phyloP scores from a whole-genome alignment of 1,140 invertebrate genomes.

The Tenebrio molitor region DNA sequence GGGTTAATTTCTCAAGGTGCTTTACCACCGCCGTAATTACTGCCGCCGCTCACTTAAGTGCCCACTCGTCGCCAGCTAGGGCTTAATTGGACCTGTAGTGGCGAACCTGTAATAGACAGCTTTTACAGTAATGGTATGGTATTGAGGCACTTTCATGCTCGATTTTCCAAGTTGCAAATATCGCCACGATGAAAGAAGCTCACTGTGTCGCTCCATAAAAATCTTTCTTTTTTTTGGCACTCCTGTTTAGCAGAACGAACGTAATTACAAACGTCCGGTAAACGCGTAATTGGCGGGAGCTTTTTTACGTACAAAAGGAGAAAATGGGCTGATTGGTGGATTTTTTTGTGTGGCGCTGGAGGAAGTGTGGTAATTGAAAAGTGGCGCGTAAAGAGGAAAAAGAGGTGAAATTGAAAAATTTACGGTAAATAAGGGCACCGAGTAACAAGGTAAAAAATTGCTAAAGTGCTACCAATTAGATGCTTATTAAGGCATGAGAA shows the following conservation, averaged over 20 bases:
- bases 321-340: neutral
- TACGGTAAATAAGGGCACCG: too few species aligned
- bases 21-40: neutral
- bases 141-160: neutral
- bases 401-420: too few species aligned
- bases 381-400: too few species aligned
- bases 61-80: neutral
- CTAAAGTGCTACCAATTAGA: too few species aligned
- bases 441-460: too few species aligned
- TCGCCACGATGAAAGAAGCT: neutral
- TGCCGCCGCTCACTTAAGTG: conserved; percentile 1
- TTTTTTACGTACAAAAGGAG: neutral
- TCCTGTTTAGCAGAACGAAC: neutral
- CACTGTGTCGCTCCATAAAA: conserved; percentile 14
- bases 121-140: conserved; percentile 22
- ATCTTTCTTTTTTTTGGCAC: conserved; percentile 4
- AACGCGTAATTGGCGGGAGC: conserved; percentile 21
- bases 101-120: conserved; percentile 8
- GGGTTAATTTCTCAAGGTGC: neutral
- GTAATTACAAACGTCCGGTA: conserved; percentile 33
- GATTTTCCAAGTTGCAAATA: too few species aligned
- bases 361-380: too few species aligned
- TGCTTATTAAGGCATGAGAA: too few species aligned
- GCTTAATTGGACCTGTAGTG: conserved; percentile 4
- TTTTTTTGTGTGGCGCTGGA: neutral